Evolutionary conservation across 2,888 invertebrate species (phyloP).

Genomic region (Octodonta nipae): DNA sequence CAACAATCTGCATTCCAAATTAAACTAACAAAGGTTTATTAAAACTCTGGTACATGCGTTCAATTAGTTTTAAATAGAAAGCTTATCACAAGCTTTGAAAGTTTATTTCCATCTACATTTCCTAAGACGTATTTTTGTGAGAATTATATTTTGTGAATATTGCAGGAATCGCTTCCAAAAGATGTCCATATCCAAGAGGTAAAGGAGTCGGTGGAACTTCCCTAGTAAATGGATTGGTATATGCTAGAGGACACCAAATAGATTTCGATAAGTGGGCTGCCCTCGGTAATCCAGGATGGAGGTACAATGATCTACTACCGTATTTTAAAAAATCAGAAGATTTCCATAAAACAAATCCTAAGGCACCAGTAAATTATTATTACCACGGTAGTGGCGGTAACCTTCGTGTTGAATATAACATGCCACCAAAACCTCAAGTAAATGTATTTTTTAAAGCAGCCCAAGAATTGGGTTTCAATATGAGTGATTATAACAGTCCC

Average conservation of each 20-base stretch:
- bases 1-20: too few species aligned
- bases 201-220: constrained; percentile 40
- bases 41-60: too few species aligned
- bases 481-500: constrained; percentile 54
- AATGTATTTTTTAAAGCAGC: constrained; percentile 12
- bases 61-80: too few species aligned
- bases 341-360: constrained; percentile 9
- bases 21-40: too few species aligned
- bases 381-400: constrained; percentile 12
- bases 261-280: constrained; percentile 38
- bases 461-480: constrained; percentile 49
- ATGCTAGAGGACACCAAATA: constrained; percentile 34
- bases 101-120: too few species aligned
- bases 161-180: constrained; percentile 8
- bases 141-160: too few species aligned
- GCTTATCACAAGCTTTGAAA: too few species aligned
- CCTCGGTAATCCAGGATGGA: constrained; percentile 31
- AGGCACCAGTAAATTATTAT: constrained; percentile 8
- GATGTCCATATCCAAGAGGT: constrained; percentile 34
- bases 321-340: constrained; percentile 31
- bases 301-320: constrained; percentile 43
- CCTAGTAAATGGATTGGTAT: constrained; percentile 38
- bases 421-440: constrained; percentile 10
- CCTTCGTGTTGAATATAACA: constrained; percentile 11
- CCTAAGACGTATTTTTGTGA: too few species aligned